Base-by-base conservation (phyloP, 2,888 invertebrate species). In the Synergus gifuensis region DNA sequence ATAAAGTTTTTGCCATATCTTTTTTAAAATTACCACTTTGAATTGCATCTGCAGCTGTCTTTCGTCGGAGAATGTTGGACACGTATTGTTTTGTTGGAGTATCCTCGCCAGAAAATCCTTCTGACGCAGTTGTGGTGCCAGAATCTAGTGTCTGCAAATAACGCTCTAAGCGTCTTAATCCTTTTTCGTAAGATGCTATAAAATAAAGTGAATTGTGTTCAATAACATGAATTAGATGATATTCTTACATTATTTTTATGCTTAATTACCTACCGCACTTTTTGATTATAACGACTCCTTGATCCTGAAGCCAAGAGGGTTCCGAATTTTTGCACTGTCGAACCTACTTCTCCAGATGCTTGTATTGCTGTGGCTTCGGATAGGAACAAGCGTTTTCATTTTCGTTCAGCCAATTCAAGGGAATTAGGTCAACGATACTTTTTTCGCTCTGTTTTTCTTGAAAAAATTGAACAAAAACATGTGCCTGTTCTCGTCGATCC, bases 141-240 rank as follows among this genome's bases (percentile, higher is more conserved):
- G 66, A 18, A 66, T 66, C 66, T 66, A 66, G 18, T 4, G 66
- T 42, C 11, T 42, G n/a, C 36, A 66, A 42, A 42, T 66, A 66
- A 16, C 42, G 40, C 66, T 66, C 66, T 36, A 63, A 7, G 36
- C 28, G 63, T 36, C 9, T n/a, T 8, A 64, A 28, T 64, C 64
- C 42, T 64, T 64, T 64, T 42, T n/a, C n/a, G 18, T 40, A 64
- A 8, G 64, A 64, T 64, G 40, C 64, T 42, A 11, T n/a, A 42
- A 66, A 66, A 18, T n/a, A 11, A 18, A 42, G 3, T 54, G 5
- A 54, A 18, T n/a, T 54, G 8, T 54, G 9, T 54, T 54, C 54
- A 42, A 66, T 28, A 11, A 18, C n/a, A 66, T 64, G 40, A n/a
- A 4, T 64, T 40, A 1, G 9, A 63, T 36, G 16, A 28, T 63